Conservation (phyloP, 2,113 vertebrate genomes). For the Hydrochoerus hydrochaeris region DNA sequence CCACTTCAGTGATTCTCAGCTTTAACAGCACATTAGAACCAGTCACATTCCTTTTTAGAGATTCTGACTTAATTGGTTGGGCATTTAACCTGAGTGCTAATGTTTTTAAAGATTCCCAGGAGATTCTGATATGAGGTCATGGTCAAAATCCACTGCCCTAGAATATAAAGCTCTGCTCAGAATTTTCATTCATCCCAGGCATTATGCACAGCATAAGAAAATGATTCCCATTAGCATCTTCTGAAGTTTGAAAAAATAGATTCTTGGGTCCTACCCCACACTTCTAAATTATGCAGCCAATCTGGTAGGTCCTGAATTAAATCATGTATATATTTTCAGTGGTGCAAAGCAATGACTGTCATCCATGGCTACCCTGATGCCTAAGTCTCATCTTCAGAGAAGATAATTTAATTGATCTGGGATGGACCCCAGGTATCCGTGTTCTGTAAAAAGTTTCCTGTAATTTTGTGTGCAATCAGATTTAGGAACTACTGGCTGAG, state of each 20-base stretch:
- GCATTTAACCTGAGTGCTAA: background rate
- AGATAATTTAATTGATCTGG: conserved; percentile 50
- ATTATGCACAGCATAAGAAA: background rate
- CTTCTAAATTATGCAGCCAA: background rate
- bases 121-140: background rate
- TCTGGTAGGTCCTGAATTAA: background rate
- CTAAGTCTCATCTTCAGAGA: background rate
- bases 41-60: background rate
- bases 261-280: background rate
- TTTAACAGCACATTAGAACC: conserved; percentile 32
- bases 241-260: background rate
- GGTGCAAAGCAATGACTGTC: background rate
- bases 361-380: background rate
- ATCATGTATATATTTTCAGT: background rate
- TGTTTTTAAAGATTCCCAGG: conserved; percentile 20
- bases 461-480: conserved; percentile 49
- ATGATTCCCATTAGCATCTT: background rate
- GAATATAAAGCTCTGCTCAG: conserved; percentile 12
- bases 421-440: background rate
- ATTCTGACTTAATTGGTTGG: conserved; percentile 40
- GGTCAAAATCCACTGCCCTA: background rate
- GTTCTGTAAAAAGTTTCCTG: background rate
- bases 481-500: conserved; percentile 5
- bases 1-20: conserved; percentile 23
- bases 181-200: conserved; percentile 11